Base-by-base conservation (phyloP, 2,113 vertebrate genomes). In the Cacatua alba region DNA sequence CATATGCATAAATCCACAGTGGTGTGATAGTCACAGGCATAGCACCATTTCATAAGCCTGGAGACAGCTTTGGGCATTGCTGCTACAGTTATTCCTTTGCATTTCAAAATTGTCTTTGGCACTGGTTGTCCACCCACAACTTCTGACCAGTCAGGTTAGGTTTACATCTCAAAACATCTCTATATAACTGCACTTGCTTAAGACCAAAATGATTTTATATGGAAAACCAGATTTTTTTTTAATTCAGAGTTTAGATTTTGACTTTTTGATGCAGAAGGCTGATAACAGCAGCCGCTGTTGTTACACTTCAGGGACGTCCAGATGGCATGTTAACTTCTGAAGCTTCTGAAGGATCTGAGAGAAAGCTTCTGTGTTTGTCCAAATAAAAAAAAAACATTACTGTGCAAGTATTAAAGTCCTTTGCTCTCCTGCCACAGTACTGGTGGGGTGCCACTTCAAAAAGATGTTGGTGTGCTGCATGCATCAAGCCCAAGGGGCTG, bases 271-370 rank as follows among this genome's bases (percentile, higher is more conserved):
- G 68, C 60, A 81, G 72, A 83, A 86, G n/a, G 17, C 41, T 86
- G 70, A 44, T 65, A 92, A 72, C 9, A 86, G 79, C 88, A 95
- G 79, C 49, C 7, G 0, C 23, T 92, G 53, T 78, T 88, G 75
- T 86, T 95, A 69, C 46, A 59, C 28, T 90, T 94, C 69, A 91
- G 80, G 82, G 80, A 88, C 76, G 86, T 86, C 55, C 80, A 96
- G 79, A 81, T 81, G 76, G 68, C 46, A 70, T 55, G 60, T 49
- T 86, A 92, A 88, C 64, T 92, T 53, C 80, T 78, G n/a, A 69
- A 74, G 37, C n/a, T 93, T 88, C 88, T 81, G 76, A 82, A 70
- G 23, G 53, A 86, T 78, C 37, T 74, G 72, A 43, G 52, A 81
- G 13, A 94, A 77, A 93, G 17, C 25, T 74, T 49, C 79, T 52